phyloP scores from a whole-genome alignment of 2,797 vertebrate genomes.

The Myiothlypis coronata region DNA sequence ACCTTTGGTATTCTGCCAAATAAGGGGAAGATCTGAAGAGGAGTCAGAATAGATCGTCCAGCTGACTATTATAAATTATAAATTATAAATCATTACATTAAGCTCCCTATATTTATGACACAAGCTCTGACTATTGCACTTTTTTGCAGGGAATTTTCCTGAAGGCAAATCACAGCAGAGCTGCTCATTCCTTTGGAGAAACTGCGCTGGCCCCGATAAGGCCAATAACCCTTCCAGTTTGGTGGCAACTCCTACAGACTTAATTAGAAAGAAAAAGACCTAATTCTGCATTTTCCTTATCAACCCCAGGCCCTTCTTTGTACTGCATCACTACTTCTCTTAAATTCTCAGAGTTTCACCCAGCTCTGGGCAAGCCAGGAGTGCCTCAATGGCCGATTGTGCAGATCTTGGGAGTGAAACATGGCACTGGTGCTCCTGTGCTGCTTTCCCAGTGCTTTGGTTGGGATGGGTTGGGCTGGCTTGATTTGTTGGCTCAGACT shows the following conservation, averaged over 20 bases:
- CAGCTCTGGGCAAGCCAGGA: background rate
- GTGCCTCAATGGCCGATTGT: background rate
- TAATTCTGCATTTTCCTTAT: background rate
- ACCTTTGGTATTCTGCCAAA: background rate
- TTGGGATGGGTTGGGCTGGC: background rate
- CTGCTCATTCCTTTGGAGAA: background rate
- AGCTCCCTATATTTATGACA: background rate
- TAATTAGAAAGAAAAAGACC: slow-evolving; percentile 44
- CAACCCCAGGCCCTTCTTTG: background rate
- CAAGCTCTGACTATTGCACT: background rate
- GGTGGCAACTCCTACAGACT: background rate
- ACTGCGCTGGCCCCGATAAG: background rate
- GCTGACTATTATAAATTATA: background rate
- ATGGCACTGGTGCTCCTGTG: accelerated
- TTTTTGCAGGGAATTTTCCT: background rate
- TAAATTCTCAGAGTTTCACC: background rate
- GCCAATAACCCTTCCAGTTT: background rate
- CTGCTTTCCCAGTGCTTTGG: background rate
- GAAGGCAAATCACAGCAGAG: background rate
- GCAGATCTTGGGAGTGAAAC: background rate
- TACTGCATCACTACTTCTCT: background rate
- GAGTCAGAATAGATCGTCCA: background rate
- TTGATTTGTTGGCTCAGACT: background rate
- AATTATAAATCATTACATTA: slow-evolving; percentile 18
- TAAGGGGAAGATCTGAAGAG: background rate